Percentiles rank a stretch among this genome's conserved stretches.
Evolutionary conservation across 2,888 invertebrate species (phyloP).

Genomic region (Leucozona laternaria): DNA sequence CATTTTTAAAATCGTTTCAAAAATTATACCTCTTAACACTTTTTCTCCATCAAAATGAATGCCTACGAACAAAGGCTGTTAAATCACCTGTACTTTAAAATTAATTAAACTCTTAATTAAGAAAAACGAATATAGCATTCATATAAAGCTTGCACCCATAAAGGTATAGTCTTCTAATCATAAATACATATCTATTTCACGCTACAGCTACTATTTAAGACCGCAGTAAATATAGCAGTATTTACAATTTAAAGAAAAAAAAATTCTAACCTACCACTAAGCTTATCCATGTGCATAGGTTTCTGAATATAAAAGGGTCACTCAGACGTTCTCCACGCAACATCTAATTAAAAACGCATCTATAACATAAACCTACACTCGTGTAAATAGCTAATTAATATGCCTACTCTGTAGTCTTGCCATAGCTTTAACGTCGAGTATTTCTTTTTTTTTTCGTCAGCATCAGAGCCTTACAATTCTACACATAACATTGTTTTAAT

Average conservation of each 20-base stretch:
- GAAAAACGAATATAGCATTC: slow-evolving; percentile 16
- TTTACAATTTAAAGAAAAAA: background rate
- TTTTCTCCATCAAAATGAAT: background rate
- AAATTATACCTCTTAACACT: background rate
- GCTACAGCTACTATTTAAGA: slow-evolving; percentile 51
- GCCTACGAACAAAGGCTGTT: background rate
- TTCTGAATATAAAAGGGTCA: slow-evolving; percentile 14
- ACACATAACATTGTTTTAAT: slow-evolving; percentile 14
- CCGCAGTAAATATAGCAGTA: background rate
- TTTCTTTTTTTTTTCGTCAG: background rate
- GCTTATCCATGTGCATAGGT: slow-evolving; percentile 1
- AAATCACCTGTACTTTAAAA: slow-evolving; percentile 12
- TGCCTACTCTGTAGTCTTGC: slow-evolving; percentile 23
- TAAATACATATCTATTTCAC: slow-evolving; percentile 65
- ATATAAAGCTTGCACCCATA: slow-evolving; percentile 23
- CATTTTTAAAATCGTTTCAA: background rate
- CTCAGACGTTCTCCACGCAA: slow-evolving; percentile 26
- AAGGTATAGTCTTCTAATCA: background rate
- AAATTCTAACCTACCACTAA: slow-evolving; percentile 4
- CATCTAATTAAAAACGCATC: slow-evolving; percentile 66
- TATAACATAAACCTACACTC: slow-evolving; percentile 62
- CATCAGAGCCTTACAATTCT: background rate
- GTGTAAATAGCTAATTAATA: slow-evolving; percentile 70
- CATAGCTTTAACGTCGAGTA: background rate
- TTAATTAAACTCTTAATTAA: slow-evolving; percentile 34